A percentile compares a stretch with the other conserved stretches of the same genome.
Conservation (phyloP, 35 echinoderm and acorn worm genomes). For the Heliocidaris tuberculata region DNA sequence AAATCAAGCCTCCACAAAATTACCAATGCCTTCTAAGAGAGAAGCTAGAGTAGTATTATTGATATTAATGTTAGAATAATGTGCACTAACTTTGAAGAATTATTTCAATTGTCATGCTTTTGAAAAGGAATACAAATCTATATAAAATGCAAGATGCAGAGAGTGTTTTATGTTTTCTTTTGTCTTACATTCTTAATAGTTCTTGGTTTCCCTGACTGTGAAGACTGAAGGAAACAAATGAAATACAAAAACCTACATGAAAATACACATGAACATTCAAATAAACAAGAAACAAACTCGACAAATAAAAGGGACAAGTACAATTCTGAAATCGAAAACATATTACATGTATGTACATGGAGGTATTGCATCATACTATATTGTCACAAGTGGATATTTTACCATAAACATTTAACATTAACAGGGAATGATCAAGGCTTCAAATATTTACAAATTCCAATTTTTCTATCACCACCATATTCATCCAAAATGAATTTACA, state of each 20-base stretch:
- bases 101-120: background rate
- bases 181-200: slow-evolving; percentile 2
- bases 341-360: too few species aligned
- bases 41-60: background rate
- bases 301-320: background rate
- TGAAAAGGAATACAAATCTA: background rate
- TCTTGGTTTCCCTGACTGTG: slow-evolving; percentile 39
- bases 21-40: too few species aligned
- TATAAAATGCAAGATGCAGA: background rate
- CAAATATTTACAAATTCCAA: too few species aligned
- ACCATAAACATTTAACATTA: too few species aligned
- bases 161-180: background rate
- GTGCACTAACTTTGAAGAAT: background rate
- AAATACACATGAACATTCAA: background rate
- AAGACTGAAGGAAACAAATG: background rate
- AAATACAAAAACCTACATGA: background rate
- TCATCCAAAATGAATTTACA: too few species aligned
- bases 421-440: too few species aligned
- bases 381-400: too few species aligned
- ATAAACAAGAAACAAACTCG: background rate
- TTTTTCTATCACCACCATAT: too few species aligned
- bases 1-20: too few species aligned
- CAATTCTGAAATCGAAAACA: background rate
- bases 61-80: slow-evolving; percentile 5
- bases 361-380: too few species aligned